Percentiles rank a stretch among this genome's conserved stretches.
These are phyloP conservation scores for Rhingia campestris DNA, from an alignment of 2,888 invertebrate species.

Conservation along the genomic window DNA sequence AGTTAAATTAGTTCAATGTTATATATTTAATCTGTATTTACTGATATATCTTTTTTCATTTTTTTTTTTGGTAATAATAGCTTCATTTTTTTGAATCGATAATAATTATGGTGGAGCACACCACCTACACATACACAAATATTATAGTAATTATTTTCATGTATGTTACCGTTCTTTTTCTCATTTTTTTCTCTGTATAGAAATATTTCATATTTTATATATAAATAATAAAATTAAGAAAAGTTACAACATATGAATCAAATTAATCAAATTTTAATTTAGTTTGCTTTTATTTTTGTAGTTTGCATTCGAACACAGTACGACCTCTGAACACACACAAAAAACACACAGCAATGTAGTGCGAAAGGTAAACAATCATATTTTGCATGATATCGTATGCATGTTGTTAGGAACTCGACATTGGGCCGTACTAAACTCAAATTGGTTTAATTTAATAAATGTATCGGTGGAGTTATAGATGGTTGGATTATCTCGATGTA, in stretches of 20 bases:
- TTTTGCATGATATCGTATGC: neutral
- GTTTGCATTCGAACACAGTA: neutral
- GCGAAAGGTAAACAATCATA: neutral
- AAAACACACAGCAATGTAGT: neutral
- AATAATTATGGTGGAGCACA: slow-evolving; percentile 16
- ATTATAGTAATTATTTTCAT: slow-evolving; percentile 64
- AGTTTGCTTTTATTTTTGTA: slow-evolving; percentile 40
- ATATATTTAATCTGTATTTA: slow-evolving; percentile 55
- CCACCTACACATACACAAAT: slow-evolving; percentile 52
- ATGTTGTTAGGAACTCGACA: too few relatives aligned
- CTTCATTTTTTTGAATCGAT: slow-evolving; percentile 59
- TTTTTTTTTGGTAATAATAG: slow-evolving; percentile 51
- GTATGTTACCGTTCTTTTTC: slow-evolving; percentile 72
- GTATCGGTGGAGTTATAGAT: too few relatives aligned
- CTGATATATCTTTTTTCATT: slow-evolving; percentile 42
- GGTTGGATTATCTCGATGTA: too few relatives aligned
- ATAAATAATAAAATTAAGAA: slow-evolving; percentile 68
- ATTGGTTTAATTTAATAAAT: too few relatives aligned
- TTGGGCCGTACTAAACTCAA: too few relatives aligned
- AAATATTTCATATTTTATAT: slow-evolving; percentile 71
- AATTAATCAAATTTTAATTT: slow-evolving; percentile 56
- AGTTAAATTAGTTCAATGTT: slow-evolving; percentile 67
- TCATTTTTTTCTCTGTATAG: slow-evolving; percentile 71
- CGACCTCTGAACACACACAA: neutral
- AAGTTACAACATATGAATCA: slow-evolving; percentile 64